These are phyloP conservation scores for Cephus pygmeus DNA, from an alignment of 2,888 invertebrate genomes.

Conservation along the genomic window DNA sequence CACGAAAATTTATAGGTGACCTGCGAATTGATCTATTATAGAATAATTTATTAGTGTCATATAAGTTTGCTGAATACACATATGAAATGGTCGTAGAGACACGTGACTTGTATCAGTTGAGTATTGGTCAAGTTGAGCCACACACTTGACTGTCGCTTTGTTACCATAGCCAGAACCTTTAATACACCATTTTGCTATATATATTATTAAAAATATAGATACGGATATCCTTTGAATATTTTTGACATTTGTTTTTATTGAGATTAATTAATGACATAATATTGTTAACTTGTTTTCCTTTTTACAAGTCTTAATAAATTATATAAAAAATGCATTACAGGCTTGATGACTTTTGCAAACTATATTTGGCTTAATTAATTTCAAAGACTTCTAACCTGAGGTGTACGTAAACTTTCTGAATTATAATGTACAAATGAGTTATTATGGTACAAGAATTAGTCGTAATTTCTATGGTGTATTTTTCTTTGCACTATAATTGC, in stretches of 20 bases:
- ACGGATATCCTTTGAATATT: no score
- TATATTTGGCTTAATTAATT: not conserved
- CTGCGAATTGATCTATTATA: constrained; percentile 6
- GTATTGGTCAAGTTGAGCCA: no score
- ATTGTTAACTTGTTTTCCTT: no score
- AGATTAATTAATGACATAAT: no score
- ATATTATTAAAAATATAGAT: no score
- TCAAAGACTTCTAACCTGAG: not conserved
- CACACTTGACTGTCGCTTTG: not conserved
- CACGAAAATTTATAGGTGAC: no score
- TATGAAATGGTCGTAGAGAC: no score
- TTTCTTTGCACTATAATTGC: not conserved
- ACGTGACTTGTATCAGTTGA: no score
- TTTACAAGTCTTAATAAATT: not conserved
- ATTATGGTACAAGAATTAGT: not conserved
- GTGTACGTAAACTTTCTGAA: not conserved
- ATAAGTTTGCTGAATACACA: no score
- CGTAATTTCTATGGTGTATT: not conserved
- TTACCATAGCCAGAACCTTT: constrained; percentile 11
- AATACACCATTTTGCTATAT: not conserved
- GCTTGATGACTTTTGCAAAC: not conserved
- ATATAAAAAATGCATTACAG: not conserved
- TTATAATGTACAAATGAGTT: not conserved
- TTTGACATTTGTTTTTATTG: no score
- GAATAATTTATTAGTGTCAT: constrained; percentile 1